phyloP scores from a whole-genome alignment of 2,113 vertebrate species.

The Oryzias celebensis region DNA sequence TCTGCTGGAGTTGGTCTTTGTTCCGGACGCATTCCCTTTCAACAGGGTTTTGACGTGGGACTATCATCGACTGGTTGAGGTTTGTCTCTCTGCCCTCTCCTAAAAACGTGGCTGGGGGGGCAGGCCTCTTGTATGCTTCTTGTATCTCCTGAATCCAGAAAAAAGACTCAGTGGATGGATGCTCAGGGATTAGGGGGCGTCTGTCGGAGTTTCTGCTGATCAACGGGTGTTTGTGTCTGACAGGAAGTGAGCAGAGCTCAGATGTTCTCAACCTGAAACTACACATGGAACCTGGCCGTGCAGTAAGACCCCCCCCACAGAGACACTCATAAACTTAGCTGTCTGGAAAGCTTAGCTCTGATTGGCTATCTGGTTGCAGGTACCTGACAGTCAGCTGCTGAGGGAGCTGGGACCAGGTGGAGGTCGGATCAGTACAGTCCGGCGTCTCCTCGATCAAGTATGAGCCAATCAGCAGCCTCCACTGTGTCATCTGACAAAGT shows the following conservation, averaged over 20 bases:
- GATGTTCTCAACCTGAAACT: not conserved
- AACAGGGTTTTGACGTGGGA: too few species aligned
- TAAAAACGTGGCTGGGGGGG: too few species aligned
- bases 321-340: not conserved
- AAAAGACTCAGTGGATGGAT: too few species aligned
- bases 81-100: too few species aligned
- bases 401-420: constrained; percentile 77
- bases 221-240: not conserved
- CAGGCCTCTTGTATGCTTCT: too few species aligned
- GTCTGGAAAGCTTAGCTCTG: not conserved
- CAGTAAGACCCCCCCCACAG: constrained; percentile 12
- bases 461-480: constrained; percentile 11
- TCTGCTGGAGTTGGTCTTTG: too few species aligned
- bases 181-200: too few species aligned
- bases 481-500: not conserved
- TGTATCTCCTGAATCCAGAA: too few species aligned
- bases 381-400: constrained; percentile 75
- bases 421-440: constrained; percentile 73
- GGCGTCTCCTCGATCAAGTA: constrained; percentile 84
- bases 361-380: constrained; percentile 37
- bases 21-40: too few species aligned
- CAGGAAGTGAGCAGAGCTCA: constrained; percentile 24
- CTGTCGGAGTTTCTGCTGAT: not conserved
- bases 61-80: too few species aligned
- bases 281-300: not conserved